Base-by-base conservation (phyloP, 1,140 invertebrate genomes). In the Catajapyx aquilonaris region DNA sequence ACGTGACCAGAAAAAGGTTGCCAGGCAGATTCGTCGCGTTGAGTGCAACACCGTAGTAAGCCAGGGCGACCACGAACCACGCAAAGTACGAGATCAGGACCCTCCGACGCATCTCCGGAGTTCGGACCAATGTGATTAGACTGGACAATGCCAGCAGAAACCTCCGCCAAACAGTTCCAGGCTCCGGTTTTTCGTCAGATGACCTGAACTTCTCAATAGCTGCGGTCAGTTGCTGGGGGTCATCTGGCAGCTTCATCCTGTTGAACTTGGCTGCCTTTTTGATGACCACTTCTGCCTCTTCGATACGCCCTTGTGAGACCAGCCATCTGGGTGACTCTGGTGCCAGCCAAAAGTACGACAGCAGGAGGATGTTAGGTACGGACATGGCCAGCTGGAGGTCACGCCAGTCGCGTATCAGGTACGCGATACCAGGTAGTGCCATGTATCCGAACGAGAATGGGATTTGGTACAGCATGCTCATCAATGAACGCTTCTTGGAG, bases 291-390 rank as follows among this genome's bases (percentile, higher is more conserved):
- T 45, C 49, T 5, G 59, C 60, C 18, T 58, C 51, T 0, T 48
- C 36, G 4, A 47, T 35, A 19, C 50, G 50, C 11, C 54, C 52
- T 35, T 54, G 48, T 1, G 57, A 50, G 21, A 61, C 46, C 15
- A 64, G 35, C 61, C 61, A 64, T 32, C 60, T 39, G 4, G 60
- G 59, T 11, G 60, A 63, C 44, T 64, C 61, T 5, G 60, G 59
- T n/a, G n/a, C n/a, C n/a, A n/a, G n/a, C 49, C 46, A 49, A 19
- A 41, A 52, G 19, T 46, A 49, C 5, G 46, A 17, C 0, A 55
- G 22, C 7, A 50, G 31, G 2, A 48, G 7, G 2, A 43, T 13
- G 19, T 34, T 46, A 2, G 48, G 46, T 0, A 48, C 17, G 13
- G 50, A 41, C 9, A 55, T 43, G 11, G 51, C 51, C 15, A 62